phyloP scores from a whole-genome alignment of 92 coral and sea anemone species.

The Actinostola sp. region DNA sequence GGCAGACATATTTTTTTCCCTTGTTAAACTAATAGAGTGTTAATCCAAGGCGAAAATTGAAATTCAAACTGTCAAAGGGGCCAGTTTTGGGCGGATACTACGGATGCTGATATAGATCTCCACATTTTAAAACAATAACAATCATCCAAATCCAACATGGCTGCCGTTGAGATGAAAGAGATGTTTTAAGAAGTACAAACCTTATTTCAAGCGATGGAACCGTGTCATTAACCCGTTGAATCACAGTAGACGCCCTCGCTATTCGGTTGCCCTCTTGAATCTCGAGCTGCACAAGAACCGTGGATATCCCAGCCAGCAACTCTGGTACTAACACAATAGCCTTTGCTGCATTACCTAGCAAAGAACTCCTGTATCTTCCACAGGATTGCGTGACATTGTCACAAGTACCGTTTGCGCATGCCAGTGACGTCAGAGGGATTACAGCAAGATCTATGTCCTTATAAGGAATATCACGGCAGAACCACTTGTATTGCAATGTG shows the following conservation, averaged over 20 bases:
- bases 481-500: constrained; percentile 47
- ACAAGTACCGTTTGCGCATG: background rate
- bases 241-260: constrained; percentile 32
- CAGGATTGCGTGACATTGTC: constrained; percentile 19
- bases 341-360: background rate
- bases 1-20: too few relatives aligned
- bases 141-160: too few relatives aligned
- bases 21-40: too few relatives aligned
- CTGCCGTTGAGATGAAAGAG: too few relatives aligned
- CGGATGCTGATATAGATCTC: too few relatives aligned
- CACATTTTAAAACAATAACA: too few relatives aligned
- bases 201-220: constrained; percentile 41
- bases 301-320: constrained; percentile 6
- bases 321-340: constrained; percentile 5
- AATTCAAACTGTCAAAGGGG: too few relatives aligned
- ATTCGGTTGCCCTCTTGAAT: constrained; percentile 48
- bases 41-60: too few relatives aligned
- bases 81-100: too few relatives aligned
- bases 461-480: constrained; percentile 29
- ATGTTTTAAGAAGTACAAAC: constrained; percentile 10
- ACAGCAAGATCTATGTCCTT: constrained; percentile 3
- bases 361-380: background rate
- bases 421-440: constrained; percentile 26
- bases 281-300: constrained; percentile 34
- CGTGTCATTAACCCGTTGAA: constrained; percentile 30